Percentiles rank a stretch among this genome's conserved stretches.
Evolutionary conservation across 2,888 invertebrate species (phyloP).

Genomic region (Scrobipalpa costella): DNA sequence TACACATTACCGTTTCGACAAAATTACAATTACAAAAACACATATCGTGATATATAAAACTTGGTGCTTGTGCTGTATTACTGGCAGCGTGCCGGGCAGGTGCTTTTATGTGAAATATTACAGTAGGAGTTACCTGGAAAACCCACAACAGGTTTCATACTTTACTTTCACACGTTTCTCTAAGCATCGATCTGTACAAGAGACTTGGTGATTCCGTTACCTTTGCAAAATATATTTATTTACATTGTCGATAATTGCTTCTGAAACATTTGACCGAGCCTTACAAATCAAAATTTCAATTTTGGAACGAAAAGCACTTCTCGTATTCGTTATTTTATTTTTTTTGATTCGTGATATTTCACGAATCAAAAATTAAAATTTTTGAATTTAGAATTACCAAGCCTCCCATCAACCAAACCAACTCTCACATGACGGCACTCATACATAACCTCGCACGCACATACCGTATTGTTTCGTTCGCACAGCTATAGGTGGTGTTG

Average conservation of each 20-base stretch:
- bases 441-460: slow-evolving; percentile 50
- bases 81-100: slow-evolving; percentile 82
- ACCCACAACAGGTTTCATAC: slow-evolving; percentile 57
- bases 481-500: slow-evolving; percentile 95
- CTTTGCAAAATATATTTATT: neutral
- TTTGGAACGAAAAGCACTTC: no score
- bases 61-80: slow-evolving; percentile 80
- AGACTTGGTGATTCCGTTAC: slow-evolving; percentile 36
- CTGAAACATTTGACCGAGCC: neutral
- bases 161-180: slow-evolving; percentile 51
- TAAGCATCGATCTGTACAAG: slow-evolving; percentile 46
- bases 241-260: neutral
- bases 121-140: slow-evolving; percentile 73
- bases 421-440: slow-evolving; percentile 20
- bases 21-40: slow-evolving; percentile 78
- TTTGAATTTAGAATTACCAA: slow-evolving; percentile 3
- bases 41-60: slow-evolving; percentile 78
- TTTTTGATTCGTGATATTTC: no score
- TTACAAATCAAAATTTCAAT: no score
- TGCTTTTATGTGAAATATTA: slow-evolving; percentile 79
- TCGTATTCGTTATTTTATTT: no score
- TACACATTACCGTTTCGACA: slow-evolving; percentile 75
- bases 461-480: slow-evolving; percentile 99
- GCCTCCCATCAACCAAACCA: neutral
- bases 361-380: no score